A percentile compares a stretch with the other conserved stretches of the same genome.
These are phyloP conservation scores for Vanessa atalanta DNA, from an alignment of 1,140 invertebrate species.

Conservation along the genomic window DNA sequence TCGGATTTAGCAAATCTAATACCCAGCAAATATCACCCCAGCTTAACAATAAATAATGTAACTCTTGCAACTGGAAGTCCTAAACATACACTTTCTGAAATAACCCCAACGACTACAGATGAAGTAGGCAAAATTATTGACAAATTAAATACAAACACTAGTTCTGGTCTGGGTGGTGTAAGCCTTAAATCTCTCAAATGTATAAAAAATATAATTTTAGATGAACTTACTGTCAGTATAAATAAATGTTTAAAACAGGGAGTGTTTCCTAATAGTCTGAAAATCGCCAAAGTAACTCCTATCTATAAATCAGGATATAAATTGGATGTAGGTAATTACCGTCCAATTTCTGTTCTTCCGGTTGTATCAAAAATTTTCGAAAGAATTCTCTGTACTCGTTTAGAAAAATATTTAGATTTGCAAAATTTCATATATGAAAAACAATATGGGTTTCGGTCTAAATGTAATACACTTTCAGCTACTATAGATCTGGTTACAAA, in stretches of 20 bases:
- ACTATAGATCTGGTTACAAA: slow-evolving; percentile 18
- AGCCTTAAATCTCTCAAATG: slow-evolving; percentile 42
- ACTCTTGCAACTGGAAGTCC: too few species aligned
- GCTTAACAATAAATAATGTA: neutral
- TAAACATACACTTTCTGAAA: too few species aligned
- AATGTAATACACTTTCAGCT: slow-evolving; percentile 30
- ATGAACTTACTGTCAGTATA: slow-evolving; percentile 35
- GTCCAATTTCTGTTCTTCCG: slow-evolving; percentile 7
- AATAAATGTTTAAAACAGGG: slow-evolving; percentile 38
- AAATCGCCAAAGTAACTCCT: slow-evolving; percentile 44
- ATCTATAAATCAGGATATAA: slow-evolving; percentile 38
- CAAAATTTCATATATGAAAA: slow-evolving; percentile 34
- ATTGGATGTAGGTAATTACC: slow-evolving; percentile 1
- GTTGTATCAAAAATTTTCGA: slow-evolving; percentile 36
- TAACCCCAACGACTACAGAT: slow-evolving; percentile 6
- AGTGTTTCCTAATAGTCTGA: slow-evolving; percentile 39
- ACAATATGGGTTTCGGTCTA: slow-evolving; percentile 41
- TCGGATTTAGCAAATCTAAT: slow-evolving; percentile 36
- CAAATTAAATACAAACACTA: slow-evolving; percentile 38
- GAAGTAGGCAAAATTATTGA: slow-evolving; percentile 42
- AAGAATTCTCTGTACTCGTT: slow-evolving; percentile 31
- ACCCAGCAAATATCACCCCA: slow-evolving; percentile 20
- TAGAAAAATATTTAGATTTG: slow-evolving; percentile 30
- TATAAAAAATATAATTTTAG: slow-evolving; percentile 34
- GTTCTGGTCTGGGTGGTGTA: slow-evolving; percentile 37